Evolutionary conservation across 2,113 vertebrate species (phyloP), one percentile per base, ranked within the genome.

Genomic region (Sorex fumeus): DNA sequence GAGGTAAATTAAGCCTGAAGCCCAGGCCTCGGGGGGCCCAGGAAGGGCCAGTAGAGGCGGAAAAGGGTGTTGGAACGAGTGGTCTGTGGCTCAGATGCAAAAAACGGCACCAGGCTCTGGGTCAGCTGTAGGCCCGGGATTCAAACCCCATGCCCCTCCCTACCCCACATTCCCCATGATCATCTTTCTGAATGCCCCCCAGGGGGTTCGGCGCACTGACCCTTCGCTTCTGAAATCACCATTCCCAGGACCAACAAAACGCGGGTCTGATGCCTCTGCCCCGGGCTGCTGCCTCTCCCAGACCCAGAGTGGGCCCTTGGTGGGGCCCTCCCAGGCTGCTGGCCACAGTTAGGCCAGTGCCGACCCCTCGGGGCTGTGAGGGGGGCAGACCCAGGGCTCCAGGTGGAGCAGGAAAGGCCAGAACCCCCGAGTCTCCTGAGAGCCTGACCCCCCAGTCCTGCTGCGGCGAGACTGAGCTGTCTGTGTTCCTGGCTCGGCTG

Each of bases 401-500:
- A 47, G n/a, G 77, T 69, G 71, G 57, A 85, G 67, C 70, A 77
- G 69, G 19, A 47, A 40, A n/a, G 70, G 11, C 75, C 18, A 30
- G 83, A 47, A 6, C 27, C 45, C 64, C 77, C 43, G 32, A 47
- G 18, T 40, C 43, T 7, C 19, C 86, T 69, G 66, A 27, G 30
- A 85, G 43, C 21, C 13, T 6, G 79, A 57, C 80, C 62, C 76
- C 40, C 67, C 21, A n/a, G 40, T 77, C 88, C 86, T 34, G 30
- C 36, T 1, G 25, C 76, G 76, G 45, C 32, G 8, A 69, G 64
- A 60, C 7, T 8, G 78, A 84, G 86, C 83, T 77, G 70, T 82
- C 74, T 8, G 6, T 23, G 15, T 80, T 94, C 69, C 86, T 91
- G 87, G 87, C 84, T 86, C 53, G 40, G 32, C 53, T 70, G 90